Conservation (phyloP, 2,113 vertebrate species). For the Crypturellus undulatus region DNA sequence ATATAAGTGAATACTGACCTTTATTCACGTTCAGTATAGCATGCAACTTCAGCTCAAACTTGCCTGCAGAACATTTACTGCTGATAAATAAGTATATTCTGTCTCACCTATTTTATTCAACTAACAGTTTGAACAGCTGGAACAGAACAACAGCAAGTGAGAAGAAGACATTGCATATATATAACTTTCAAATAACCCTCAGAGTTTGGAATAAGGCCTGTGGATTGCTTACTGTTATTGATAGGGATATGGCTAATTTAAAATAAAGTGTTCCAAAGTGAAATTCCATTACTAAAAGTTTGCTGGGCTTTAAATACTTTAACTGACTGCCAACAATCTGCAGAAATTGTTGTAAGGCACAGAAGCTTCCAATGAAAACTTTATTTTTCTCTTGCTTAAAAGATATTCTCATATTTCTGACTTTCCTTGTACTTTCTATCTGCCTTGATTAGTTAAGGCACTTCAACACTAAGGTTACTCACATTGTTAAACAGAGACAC, state of each 20-base stretch:
- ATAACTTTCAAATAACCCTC: not conserved
- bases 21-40: not conserved
- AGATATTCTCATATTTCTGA: constrained; percentile 21
- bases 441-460: constrained; percentile 34
- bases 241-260: constrained; percentile 51
- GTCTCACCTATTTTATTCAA: not conserved
- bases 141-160: not conserved
- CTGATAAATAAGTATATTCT: not conserved
- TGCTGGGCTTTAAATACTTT: not conserved
- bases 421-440: not conserved
- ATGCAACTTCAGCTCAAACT: not conserved
- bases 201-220: not conserved
- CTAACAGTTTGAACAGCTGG: not conserved
- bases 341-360: not conserved
- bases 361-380: constrained; percentile 40
- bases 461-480: not conserved
- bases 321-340: not conserved
- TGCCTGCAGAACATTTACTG: not conserved
- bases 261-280: constrained; percentile 38
- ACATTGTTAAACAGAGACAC: not conserved
- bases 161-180: not conserved
- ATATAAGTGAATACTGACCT: not conserved
- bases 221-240: constrained; percentile 40
- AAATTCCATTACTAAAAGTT: constrained; percentile 49
- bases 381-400: constrained; percentile 38